phyloP scores from a whole-genome alignment of 37 sponge, comb jelly and placozoan genomes.

The Spongilla lacustris region DNA sequence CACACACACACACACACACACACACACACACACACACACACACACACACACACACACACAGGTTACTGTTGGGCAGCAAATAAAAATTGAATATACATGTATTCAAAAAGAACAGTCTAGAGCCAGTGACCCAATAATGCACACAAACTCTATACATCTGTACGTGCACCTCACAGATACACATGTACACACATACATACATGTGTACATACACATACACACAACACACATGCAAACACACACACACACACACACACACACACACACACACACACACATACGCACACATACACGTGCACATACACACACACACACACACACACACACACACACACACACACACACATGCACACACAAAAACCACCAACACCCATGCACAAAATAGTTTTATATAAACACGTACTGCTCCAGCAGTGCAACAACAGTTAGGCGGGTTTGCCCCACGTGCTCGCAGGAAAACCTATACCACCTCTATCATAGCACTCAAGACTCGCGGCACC shows the following conservation, averaged over 20 bases:
- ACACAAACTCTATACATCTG: not conserved
- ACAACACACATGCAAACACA: not conserved
- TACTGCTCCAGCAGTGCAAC: not conserved
- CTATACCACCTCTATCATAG: not conserved
- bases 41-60: not conserved
- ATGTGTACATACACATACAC: not conserved
- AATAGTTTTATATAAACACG: too few relatives aligned
- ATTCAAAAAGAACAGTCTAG: too few relatives aligned
- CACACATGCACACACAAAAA: not conserved
- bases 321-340: slow-evolving; percentile 1
- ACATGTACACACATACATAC: not conserved
- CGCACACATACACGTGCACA: not conserved
- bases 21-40: too few relatives aligned
- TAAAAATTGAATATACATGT: too few relatives aligned
- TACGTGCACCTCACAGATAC: not conserved
- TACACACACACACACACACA: not conserved
- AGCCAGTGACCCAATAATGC: not conserved
- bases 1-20: too few relatives aligned
- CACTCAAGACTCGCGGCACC: too few relatives aligned
- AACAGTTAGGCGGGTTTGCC: not conserved
- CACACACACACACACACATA: not conserved
- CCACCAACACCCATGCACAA: not conserved
- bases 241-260: not conserved
- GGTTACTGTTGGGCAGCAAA: too few relatives aligned
- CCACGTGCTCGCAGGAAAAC: not conserved